Conservation (phyloP, 2,113 vertebrate species). For the Choloepus hoffmanni region DNA sequence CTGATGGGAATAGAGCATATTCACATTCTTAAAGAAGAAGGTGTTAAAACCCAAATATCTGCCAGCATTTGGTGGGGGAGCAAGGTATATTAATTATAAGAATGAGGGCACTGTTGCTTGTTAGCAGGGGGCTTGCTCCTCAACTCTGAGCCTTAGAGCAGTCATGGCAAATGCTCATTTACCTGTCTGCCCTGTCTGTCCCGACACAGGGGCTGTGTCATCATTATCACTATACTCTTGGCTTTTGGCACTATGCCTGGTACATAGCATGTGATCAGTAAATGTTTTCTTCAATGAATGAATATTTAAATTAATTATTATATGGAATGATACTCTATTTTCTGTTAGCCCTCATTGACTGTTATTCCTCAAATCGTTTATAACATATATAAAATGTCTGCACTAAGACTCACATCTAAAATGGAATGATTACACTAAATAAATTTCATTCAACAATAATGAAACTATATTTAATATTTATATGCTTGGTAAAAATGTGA, state of each 20-base stretch:
- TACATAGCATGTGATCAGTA: neutral
- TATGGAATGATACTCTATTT: neutral
- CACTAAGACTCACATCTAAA: neutral
- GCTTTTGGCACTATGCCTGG: neutral
- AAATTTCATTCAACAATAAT: neutral
- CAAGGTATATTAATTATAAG: neutral
- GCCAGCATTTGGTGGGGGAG: neutral
- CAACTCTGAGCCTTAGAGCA: neutral
- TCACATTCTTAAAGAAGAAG: neutral
- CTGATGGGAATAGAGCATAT: neutral
- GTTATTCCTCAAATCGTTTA: neutral
- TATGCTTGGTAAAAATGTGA: neutral
- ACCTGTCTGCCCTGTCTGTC: neutral
- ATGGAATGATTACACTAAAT: neutral
- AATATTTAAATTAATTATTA: neutral
- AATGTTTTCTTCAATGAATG: conserved; percentile 24
- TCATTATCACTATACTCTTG: neutral
- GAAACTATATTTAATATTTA: neutral
- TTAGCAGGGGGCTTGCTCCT: neutral
- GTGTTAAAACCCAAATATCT: neutral
- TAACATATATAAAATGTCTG: neutral
- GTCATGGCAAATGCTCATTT: neutral
- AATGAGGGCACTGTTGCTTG: neutral
- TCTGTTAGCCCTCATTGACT: neutral
- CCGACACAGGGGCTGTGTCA: neutral